phyloP scores from a whole-genome alignment of 2,797 vertebrate species.

The Eurystomus glaucurus region DNA sequence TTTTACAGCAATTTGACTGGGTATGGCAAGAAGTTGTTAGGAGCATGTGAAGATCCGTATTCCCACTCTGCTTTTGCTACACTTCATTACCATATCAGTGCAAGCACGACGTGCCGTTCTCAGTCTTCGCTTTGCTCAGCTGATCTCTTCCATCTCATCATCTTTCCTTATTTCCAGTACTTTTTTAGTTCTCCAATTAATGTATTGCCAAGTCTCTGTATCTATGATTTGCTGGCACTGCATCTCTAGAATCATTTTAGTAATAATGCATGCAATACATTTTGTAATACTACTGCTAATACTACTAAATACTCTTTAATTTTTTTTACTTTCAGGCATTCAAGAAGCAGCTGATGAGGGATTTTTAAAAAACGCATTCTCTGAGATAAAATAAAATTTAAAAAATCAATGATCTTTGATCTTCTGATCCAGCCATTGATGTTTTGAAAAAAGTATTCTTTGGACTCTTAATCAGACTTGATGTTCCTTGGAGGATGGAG shows the following conservation, averaged over 20 bases:
- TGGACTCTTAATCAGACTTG: neutral
- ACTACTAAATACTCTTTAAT: neutral
- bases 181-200: constrained; percentile 34
- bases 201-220: constrained; percentile 2
- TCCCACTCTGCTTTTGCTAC: neutral
- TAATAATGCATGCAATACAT: neutral
- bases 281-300: neutral
- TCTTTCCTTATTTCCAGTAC: neutral
- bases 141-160: constrained; percentile 25
- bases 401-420: neutral
- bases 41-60: neutral
- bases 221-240: constrained; percentile 10
- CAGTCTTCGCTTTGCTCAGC: neutral
- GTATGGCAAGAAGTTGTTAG: neutral
- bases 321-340: neutral
- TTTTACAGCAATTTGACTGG: neutral
- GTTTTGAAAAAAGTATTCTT: neutral
- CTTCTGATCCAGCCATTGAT: neutral
- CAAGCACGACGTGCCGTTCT: neutral
- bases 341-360: neutral
- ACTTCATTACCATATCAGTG: neutral
- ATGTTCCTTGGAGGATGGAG: neutral
- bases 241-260: neutral
- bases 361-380: neutral
- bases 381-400: neutral